These are phyloP conservation scores for Notospermus geniculatus DNA, from an alignment of 1,140 invertebrate species.

Conservation along the genomic window DNA sequence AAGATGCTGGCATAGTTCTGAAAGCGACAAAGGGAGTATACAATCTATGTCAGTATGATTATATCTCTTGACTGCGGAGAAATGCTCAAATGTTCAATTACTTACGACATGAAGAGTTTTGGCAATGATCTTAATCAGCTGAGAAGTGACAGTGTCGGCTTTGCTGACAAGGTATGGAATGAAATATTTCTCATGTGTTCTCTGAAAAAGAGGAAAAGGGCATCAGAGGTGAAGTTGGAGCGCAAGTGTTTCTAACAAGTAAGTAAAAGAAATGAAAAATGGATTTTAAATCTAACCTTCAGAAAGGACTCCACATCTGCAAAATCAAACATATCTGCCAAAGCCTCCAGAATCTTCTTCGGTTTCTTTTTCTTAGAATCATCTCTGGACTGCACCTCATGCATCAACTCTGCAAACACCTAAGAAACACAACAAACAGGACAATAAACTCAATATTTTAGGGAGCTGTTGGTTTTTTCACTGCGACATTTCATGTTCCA, in stretches of 20 bases:
- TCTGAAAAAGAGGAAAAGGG: slow-evolving; percentile 17
- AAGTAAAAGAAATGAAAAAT: not conserved
- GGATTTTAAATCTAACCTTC: slow-evolving; percentile 22
- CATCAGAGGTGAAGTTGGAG: not conserved
- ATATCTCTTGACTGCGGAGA: no score
- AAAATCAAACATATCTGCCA: slow-evolving; percentile 37
- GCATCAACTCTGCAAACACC: slow-evolving; percentile 40
- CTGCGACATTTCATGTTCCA: no score
- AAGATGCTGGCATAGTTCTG: slow-evolving; percentile 47
- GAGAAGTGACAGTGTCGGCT: slow-evolving; percentile 43
- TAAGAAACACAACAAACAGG: no score
- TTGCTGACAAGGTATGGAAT: slow-evolving; percentile 51
- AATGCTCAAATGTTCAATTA: no score
- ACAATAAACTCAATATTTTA: no score
- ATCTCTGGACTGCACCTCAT: slow-evolving; percentile 26
- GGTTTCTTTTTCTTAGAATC: slow-evolving; percentile 20
- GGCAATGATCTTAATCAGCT: slow-evolving; percentile 39
- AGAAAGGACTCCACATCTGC: slow-evolving; percentile 42
- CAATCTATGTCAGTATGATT: no score
- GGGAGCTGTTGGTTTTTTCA: no score
- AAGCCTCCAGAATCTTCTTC: slow-evolving; percentile 34
- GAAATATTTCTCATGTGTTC: slow-evolving; percentile 45
- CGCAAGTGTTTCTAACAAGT: not conserved
- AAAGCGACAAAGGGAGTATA: not conserved
- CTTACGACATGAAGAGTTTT: slow-evolving; percentile 8